Conservation (phyloP, 2,113 vertebrate species). For the Clarias magur region DNA sequence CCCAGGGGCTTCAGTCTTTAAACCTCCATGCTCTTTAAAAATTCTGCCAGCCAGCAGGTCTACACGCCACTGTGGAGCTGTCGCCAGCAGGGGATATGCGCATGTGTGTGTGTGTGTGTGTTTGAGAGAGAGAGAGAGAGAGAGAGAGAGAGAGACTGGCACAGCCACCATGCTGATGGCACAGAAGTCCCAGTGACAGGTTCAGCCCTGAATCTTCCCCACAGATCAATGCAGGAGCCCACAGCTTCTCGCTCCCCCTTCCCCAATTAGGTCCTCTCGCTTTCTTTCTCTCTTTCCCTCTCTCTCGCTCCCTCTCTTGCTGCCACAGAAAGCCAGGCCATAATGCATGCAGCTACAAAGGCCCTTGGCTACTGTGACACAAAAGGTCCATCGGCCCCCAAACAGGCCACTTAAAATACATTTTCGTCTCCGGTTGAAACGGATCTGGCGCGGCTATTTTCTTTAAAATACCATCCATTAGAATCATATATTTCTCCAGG, state of each 20-base stretch:
- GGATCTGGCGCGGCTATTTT: not conserved
- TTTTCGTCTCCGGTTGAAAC: not conserved
- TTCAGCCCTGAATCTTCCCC: constrained; percentile 70
- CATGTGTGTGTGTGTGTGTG: constrained; percentile 73
- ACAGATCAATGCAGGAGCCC: constrained; percentile 82
- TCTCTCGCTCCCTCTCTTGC: constrained; percentile 64
- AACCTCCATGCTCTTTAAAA: constrained; percentile 93
- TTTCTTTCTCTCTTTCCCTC: constrained; percentile 63
- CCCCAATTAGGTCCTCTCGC: constrained; percentile 72
- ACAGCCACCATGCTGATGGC: constrained; percentile 80
- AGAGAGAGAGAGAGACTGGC: constrained; percentile 58
- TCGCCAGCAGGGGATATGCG: constrained; percentile 69
- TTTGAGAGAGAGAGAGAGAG: constrained; percentile 50
- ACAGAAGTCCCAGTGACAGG: constrained; percentile 80
- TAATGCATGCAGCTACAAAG: constrained; percentile 62
- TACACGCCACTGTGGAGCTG: constrained; percentile 82
- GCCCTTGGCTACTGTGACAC: constrained; percentile 75
- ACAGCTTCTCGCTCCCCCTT: constrained; percentile 63
- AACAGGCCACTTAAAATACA: constrained; percentile 54
- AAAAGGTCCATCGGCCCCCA: constrained; percentile 68
- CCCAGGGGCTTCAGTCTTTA: constrained; percentile 87
- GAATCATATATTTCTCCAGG: not conserved
- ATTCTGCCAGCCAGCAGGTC: constrained; percentile 97
- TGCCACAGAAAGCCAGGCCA: constrained; percentile 48
- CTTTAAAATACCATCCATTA: constrained; percentile 7